Conservation (phyloP, 2,113 vertebrate species). For the Amblyopsis rosae region DNA sequence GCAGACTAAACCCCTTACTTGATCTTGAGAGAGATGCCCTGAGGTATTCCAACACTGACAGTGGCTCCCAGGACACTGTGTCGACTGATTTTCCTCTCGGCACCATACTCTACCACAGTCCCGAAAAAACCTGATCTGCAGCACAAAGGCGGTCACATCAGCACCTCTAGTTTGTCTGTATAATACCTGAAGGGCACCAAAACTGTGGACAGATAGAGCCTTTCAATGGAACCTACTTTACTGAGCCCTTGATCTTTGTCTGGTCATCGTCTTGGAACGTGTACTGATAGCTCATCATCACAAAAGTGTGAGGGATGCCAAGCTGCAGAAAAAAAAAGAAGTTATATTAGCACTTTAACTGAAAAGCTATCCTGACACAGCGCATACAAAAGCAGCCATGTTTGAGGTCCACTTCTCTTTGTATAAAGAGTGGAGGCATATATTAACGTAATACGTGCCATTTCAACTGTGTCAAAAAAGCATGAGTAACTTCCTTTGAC, state of each 20-base stretch:
- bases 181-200: constrained; percentile 3
- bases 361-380: not conserved
- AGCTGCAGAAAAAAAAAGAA: constrained; percentile 76
- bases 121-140: constrained; percentile 94
- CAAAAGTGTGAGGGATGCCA: constrained; percentile 93
- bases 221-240: constrained; percentile 82
- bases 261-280: constrained; percentile 98
- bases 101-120: constrained; percentile 93
- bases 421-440: too few species aligned
- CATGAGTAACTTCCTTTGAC: too few species aligned
- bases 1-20: constrained; percentile 80
- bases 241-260: constrained; percentile 92
- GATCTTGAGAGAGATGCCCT: constrained; percentile 95
- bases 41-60: constrained; percentile 92
- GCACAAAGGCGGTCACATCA: constrained; percentile 26
- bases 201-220: not conserved
- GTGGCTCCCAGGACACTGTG: constrained; percentile 93
- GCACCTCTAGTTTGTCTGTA: not conserved
- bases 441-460: too few species aligned
- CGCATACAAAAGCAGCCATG: not conserved
- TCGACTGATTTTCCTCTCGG: constrained; percentile 95
- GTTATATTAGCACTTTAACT: constrained; percentile 7
- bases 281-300: constrained; percentile 97
- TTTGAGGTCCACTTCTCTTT: not conserved
- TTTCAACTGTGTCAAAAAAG: too few species aligned